These are phyloP conservation scores for Ylistrum balloti DNA, from an alignment of 1,140 invertebrate genomes.

Conservation along the genomic window DNA sequence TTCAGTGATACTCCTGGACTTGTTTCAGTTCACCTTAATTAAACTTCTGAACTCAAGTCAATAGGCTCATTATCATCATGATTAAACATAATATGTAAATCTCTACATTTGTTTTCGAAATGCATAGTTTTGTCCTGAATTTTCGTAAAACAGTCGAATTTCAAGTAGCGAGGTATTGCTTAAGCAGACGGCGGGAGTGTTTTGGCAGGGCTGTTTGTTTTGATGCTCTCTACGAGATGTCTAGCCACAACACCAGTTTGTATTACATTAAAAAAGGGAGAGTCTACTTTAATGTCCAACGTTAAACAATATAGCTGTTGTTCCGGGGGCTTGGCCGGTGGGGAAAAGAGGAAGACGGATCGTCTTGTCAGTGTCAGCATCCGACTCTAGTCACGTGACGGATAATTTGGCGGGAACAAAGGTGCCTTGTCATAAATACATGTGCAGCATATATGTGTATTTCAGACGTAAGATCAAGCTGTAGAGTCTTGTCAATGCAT, in stretches of 20 bases:
- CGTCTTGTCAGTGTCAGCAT: conserved; percentile 30
- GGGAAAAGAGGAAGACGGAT: not conserved
- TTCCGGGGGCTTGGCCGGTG: not conserved
- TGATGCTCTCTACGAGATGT: not conserved
- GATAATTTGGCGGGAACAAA: not conserved
- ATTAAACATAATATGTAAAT: not conserved
- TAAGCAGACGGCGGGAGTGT: not conserved
- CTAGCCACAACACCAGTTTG: not conserved
- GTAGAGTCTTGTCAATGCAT: not conserved
- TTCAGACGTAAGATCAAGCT: not conserved
- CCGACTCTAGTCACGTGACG: not conserved
- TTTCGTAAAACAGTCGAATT: not conserved
- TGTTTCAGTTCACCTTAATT: too few species aligned
- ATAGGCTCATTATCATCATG: too few species aligned
- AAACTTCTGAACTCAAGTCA: too few species aligned
- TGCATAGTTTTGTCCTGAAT: not conserved
- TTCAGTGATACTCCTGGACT: not conserved
- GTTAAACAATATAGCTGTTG: not conserved
- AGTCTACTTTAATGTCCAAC: not conserved
- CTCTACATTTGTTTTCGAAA: not conserved
- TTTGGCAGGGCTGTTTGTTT: too few species aligned
- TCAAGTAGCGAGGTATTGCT: not conserved
- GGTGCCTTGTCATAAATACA: not conserved
- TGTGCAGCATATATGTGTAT: not conserved
- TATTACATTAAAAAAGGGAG: not conserved